Evolutionary conservation across 2,888 invertebrate species (phyloP), one percentile per base, ranked within the genome.

Genomic region (Pollenia labialis): DNA sequence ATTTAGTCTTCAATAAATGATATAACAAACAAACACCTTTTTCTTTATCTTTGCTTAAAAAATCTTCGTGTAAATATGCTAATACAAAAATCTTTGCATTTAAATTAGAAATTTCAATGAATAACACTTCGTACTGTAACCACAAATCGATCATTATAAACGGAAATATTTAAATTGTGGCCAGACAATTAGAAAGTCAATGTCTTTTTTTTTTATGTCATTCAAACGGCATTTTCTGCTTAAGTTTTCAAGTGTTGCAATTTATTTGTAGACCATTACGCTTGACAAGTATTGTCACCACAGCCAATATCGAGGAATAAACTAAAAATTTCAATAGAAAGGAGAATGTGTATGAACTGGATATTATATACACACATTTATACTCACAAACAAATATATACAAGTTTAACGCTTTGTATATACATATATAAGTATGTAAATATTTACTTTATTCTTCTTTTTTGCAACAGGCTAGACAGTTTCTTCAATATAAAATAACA

Each of bases 101-200:
- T 16, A 69, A 69, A 50, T 16, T 12, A 42, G 4, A 42, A 52
- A 50, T 62, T 50, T 44, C 18, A 11, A 11, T 50, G 18, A 16
- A 52, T 32, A 8, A 40, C 7, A n/a, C 16, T 32, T 58, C 44
- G 16, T 0, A 32, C 32, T 32, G 9, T 32, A 16, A 0, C 50
- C 6, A 66, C 56, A 60, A 79, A 74, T 60, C 68, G 58, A 81
- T 71, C 23, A 60, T 44, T 58, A 42, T 52, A 16, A 50, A 54
- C 72, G 85, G 77, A 85, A 85, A 81, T 77, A 58, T 60, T 85
- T 64, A 77, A 72, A 66, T 50, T 82, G 85, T 69, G 79, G 56
- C 81, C 60, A 82, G 81, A 79, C 85, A 74, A 74, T 82, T 60
- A 79, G 71, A 16, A 75, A 79, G 23, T 77, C 44, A 23, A 9